Evolutionary conservation across 2,113 vertebrate species (phyloP).

Genomic region (Syngnathus floridae): DNA sequence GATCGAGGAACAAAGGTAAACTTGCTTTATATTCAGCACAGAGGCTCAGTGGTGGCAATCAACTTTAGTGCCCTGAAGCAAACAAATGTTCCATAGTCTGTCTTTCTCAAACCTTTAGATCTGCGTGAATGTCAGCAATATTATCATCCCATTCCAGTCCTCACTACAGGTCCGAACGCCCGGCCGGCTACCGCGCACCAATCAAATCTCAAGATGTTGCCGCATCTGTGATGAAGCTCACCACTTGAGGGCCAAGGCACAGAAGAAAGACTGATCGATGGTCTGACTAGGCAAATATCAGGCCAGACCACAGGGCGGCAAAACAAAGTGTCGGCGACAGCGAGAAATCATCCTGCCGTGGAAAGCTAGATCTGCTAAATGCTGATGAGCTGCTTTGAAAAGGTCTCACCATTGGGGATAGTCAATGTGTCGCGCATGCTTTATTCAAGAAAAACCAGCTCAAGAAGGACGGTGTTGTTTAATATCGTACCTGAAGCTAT

Average conservation of each 20-base stretch:
- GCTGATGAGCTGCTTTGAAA: slow-evolving; percentile 64
- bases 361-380: slow-evolving; percentile 54
- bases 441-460: slow-evolving; percentile 19
- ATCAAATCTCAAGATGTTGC: slow-evolving; percentile 57
- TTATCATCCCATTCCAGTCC: slow-evolving; percentile 37
- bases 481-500: neutral
- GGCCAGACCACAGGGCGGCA: slow-evolving; percentile 44
- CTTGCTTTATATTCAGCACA: slow-evolving; percentile 58
- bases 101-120: slow-evolving; percentile 63
- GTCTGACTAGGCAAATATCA: slow-evolving; percentile 66
- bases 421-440: slow-evolving; percentile 44
- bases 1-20: slow-evolving; percentile 35
- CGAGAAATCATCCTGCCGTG: slow-evolving; percentile 50
- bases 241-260: slow-evolving; percentile 19
- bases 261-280: slow-evolving; percentile 61
- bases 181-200: slow-evolving; percentile 18
- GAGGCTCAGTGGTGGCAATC: slow-evolving; percentile 46
- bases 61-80: slow-evolving; percentile 60
- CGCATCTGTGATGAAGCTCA: slow-evolving; percentile 35
- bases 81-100: slow-evolving; percentile 69
- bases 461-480: neutral
- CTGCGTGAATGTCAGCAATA: slow-evolving; percentile 67
- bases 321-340: slow-evolving; percentile 56
- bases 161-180: slow-evolving; percentile 30
- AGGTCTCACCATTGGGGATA: slow-evolving; percentile 66